phyloP scores from a whole-genome alignment of 2,797 vertebrate genomes.

The Enteromius paludinosus region DNA sequence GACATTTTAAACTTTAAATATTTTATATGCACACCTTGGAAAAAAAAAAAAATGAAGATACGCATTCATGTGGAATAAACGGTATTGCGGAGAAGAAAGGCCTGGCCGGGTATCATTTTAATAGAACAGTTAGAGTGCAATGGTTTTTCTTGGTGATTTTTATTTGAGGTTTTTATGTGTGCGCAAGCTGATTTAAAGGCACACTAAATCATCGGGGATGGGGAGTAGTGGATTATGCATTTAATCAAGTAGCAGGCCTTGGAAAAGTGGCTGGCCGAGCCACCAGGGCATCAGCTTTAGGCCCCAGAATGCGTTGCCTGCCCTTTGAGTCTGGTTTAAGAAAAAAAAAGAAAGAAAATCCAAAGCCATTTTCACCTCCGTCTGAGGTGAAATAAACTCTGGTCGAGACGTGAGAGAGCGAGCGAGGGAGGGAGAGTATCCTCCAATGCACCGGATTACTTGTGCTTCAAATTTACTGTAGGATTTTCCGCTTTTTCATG shows the following conservation, averaged over 20 bases:
- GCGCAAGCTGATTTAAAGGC: constrained; percentile 88
- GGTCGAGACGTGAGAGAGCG: constrained; percentile 2
- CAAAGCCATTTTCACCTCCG: constrained; percentile 76
- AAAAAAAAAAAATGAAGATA: constrained; percentile 81
- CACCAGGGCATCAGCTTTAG: constrained; percentile 75
- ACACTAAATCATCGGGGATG: constrained; percentile 83
- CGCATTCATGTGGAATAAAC: constrained; percentile 89
- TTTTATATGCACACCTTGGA: constrained; percentile 86
- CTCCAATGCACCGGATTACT: constrained; percentile 28
- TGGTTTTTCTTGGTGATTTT: constrained; percentile 87
- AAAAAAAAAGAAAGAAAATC: constrained; percentile 65
- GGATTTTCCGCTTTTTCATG: constrained; percentile 44
- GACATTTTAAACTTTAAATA: constrained; percentile 91
- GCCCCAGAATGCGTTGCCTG: constrained; percentile 66
- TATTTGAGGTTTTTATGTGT: constrained; percentile 87
- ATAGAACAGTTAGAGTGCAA: constrained; percentile 87
- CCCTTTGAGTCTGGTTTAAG: constrained; percentile 74
- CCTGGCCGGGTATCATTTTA: constrained; percentile 82
- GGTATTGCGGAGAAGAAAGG: constrained; percentile 84
- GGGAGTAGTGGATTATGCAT: constrained; percentile 87
- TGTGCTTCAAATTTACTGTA: constrained; percentile 44
- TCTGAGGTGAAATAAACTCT: constrained; percentile 64
- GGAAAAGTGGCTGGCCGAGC: constrained; percentile 81
- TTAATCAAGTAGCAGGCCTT: constrained; percentile 88
- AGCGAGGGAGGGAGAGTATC: constrained; percentile 6